Conservation (phyloP, 1,140 invertebrate species). For the Trissolcus basalis region DNA sequence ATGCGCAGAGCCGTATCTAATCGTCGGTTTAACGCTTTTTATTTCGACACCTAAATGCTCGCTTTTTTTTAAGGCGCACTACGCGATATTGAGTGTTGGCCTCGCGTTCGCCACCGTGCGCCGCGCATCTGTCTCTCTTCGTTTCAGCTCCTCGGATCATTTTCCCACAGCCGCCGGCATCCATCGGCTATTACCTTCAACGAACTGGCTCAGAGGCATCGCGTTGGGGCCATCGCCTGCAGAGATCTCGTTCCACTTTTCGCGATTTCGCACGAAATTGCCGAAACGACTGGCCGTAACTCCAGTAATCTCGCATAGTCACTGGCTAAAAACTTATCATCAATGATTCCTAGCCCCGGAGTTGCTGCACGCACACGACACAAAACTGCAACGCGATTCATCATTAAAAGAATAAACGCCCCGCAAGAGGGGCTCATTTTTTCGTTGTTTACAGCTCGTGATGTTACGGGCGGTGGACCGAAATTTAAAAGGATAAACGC, state of each 20-base stretch:
- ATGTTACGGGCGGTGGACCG: slow-evolving; percentile 17
- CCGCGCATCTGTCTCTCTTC: slow-evolving; percentile 29
- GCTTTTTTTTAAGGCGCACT: slow-evolving; percentile 43
- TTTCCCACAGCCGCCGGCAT: slow-evolving; percentile 58
- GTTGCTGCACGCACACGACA: slow-evolving; percentile 59
- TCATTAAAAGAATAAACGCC: too few species aligned
- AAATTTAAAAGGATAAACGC: slow-evolving; percentile 38
- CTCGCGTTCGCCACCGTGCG: slow-evolving; percentile 25
- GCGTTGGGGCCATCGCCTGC: slow-evolving; percentile 56
- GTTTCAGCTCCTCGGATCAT: slow-evolving; percentile 60
- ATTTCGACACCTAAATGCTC: slow-evolving; percentile 49
- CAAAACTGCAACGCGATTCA: slow-evolving; percentile 8
- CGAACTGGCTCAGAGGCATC: slow-evolving; percentile 56
- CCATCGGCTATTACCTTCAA: slow-evolving; percentile 60
- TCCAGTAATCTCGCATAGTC: slow-evolving; percentile 39
- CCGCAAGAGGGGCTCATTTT: too few species aligned
- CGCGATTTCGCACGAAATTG: slow-evolving; percentile 57
- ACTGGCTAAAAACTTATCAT: slow-evolving; percentile 59
- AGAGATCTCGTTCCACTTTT: slow-evolving; percentile 60
- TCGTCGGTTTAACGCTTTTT: slow-evolving; percentile 55
- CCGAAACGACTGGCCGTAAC: slow-evolving; percentile 45
- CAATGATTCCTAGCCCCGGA: slow-evolving; percentile 61
- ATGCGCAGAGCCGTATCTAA: slow-evolving; percentile 67
- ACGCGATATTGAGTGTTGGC: slow-evolving; percentile 10
- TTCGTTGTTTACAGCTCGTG: slow-evolving; percentile 20